Base-by-base conservation (phyloP, 2,113 vertebrate genomes). In the Pitta sordida region DNA sequence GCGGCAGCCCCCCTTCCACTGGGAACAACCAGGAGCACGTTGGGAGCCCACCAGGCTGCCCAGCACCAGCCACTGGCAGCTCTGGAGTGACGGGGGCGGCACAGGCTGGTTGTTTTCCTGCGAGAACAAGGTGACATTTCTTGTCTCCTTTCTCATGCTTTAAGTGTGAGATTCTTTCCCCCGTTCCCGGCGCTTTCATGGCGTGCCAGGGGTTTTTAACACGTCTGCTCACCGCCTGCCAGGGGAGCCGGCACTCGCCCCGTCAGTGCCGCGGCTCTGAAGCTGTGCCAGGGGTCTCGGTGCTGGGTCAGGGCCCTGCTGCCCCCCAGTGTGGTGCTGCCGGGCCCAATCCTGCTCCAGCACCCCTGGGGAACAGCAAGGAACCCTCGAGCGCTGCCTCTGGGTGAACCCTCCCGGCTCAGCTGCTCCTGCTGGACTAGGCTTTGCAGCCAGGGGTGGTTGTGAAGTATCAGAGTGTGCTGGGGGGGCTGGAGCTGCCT, bases 71-170 rank as follows among this genome's bases (percentile, higher is more conserved):
- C 52, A 9, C 18, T 1, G 70, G 11, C 86, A 46, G 51, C 6
- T 73, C 64, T 67, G 63, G 59, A 86, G 58, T 2, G 1, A 59
- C 0, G 1, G 71, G 76, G 44, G 52, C 19, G 0, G 69, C 74
- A 4, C 1, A 0, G 64, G 46, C 84, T 48, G 14, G 41, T 69
- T 64, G 85, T 86, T 59, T 8, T 58, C 48, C 84, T 30, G 64
- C 13, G 19, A 91, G 96, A 93, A 92, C 91, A 94, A 95, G 96
- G 96, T 93, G 95, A 86, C 90, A 46, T 89, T 96, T 95, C 94
- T 96, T 84, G 94, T 95, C 88, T 92, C 83, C 43, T 77, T 71
- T 92, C 91, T 91, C 87, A 76, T 56, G 81, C 76, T 90, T 9
- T 0, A 76, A 84, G 95, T 71, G 92, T 92, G 86, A 95, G 95